Conservation (phyloP, 2,113 vertebrate genomes). For the Megalops atlanticus region DNA sequence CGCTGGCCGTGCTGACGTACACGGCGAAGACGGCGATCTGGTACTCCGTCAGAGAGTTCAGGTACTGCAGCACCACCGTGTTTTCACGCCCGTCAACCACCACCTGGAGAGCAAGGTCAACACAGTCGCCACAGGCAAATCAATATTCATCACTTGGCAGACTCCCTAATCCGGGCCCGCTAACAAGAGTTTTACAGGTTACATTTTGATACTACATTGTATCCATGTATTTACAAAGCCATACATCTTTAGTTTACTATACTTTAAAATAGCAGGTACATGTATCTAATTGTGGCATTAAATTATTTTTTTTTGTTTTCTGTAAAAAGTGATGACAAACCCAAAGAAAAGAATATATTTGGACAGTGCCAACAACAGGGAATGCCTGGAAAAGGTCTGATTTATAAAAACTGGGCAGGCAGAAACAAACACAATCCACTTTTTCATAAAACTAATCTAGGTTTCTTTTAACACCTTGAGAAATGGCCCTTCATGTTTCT, state of each 20-base stretch:
- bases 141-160: too few relatives aligned
- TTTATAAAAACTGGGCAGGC: not conserved
- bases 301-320: too few relatives aligned
- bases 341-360: not conserved
- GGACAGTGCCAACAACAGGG: not conserved
- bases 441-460: not conserved
- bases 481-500: not conserved
- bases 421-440: not conserved
- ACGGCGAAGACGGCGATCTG: conserved; percentile 92
- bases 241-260: not conserved
- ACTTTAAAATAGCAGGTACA: too few relatives aligned
- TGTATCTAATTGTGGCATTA: too few relatives aligned
- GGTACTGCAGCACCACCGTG: conserved; percentile 80
- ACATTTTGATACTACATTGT: too few relatives aligned
- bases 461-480: not conserved
- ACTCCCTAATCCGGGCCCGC: too few relatives aligned
- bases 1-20: conserved; percentile 83
- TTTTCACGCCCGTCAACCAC: conserved; percentile 81
- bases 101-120: conserved; percentile 60
- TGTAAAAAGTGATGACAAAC: too few relatives aligned
- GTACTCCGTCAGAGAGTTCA: conserved; percentile 93
- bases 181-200: too few relatives aligned
- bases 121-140: not conserved
- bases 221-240: not conserved
- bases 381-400: too few relatives aligned